Evolutionary conservation across 53 echinoderm and acorn worm species (phyloP).

Genomic region (Antedon mediterranea): DNA sequence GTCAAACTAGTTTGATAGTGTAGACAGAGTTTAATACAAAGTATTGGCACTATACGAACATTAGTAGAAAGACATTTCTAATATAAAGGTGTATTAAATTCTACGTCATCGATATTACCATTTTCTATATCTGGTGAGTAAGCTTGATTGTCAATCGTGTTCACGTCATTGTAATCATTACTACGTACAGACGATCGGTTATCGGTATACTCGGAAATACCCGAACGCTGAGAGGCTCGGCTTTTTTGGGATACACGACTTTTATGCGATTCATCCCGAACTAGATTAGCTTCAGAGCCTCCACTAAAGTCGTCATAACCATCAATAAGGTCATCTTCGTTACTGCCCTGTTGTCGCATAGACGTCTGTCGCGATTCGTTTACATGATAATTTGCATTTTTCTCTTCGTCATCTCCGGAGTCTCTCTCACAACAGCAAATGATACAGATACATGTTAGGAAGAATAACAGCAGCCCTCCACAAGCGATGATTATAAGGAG

Average conservation of each 20-base stretch:
- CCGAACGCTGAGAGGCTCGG: not conserved
- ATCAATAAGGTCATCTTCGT: not conserved
- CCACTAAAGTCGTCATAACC: not conserved
- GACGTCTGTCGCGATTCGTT: conserved; percentile 11
- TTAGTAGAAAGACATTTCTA: not conserved
- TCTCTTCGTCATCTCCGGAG: not conserved
- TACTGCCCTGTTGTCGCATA: not conserved
- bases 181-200: not conserved
- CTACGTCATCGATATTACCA: too few relatives aligned
- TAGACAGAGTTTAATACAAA: too few relatives aligned
- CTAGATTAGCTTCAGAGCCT: not conserved
- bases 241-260: not conserved
- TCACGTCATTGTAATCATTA: not conserved
- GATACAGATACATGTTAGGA: conserved; percentile 6
- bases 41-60: too few relatives aligned
- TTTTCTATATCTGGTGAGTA: not conserved
- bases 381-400: not conserved
- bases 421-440: conserved; percentile 13
- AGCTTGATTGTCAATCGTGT: not conserved
- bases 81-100: not conserved
- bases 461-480: conserved; percentile 12
- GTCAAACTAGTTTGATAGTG: too few relatives aligned
- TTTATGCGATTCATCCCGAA: not conserved
- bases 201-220: not conserved
- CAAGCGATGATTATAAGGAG: conserved; percentile 22